These are phyloP conservation scores for Enchytraeus crypticus DNA, from an alignment of 2,888 invertebrate genomes.

Conservation along the genomic window DNA sequence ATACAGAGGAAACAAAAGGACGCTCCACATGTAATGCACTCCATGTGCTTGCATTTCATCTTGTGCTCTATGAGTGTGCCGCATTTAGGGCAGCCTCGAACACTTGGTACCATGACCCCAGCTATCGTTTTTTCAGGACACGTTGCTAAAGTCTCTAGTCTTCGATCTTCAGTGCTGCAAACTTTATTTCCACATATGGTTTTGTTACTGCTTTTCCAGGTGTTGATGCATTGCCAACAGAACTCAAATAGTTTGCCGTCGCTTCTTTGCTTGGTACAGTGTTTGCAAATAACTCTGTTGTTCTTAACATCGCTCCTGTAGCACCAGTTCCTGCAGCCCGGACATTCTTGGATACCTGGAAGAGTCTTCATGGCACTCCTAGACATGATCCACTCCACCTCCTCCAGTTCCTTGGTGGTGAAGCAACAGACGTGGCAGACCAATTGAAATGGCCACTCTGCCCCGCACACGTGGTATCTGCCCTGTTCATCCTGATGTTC, in stretches of 20 bases:
- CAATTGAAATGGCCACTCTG: conserved; percentile 1
- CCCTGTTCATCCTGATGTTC: no score
- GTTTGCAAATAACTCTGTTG: neutral
- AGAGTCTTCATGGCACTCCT: neutral
- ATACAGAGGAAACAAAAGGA: conserved; percentile 5
- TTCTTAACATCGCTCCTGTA: neutral
- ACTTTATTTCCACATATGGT: neutral
- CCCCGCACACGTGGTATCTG: no score
- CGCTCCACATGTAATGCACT: neutral
- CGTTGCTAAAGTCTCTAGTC: neutral
- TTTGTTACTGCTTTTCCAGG: neutral
- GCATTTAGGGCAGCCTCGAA: conserved; percentile 6
- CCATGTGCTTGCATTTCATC: conserved; percentile 2
- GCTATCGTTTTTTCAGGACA: neutral
- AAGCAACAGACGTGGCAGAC: conserved; percentile 6
- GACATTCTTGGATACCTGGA: neutral
- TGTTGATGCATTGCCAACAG: conserved; percentile 2
- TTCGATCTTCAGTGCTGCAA: neutral
- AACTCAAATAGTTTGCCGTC: neutral
- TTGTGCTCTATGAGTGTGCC: conserved; percentile 4
- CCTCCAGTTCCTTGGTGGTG: neutral
- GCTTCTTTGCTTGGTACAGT: neutral
- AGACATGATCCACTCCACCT: neutral
- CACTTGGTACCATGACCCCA: neutral
- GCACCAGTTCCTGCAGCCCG: conserved; percentile 3